These are phyloP conservation scores for Buceros bicornis DNA, from an alignment of 2,797 vertebrate genomes.

Conservation along the genomic window DNA sequence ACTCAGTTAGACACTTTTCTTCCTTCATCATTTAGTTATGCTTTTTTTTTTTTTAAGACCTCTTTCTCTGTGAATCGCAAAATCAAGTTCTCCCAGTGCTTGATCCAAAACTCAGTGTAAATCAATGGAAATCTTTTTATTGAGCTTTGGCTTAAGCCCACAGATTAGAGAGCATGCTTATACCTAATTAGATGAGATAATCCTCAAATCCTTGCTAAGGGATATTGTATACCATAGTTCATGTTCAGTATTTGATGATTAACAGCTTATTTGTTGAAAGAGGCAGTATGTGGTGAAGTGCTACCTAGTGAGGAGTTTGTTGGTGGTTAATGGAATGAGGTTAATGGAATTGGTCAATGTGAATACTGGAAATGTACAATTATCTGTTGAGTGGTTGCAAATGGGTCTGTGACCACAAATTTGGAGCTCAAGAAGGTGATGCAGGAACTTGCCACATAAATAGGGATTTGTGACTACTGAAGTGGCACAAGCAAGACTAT, in stretches of 20 bases:
- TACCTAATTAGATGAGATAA: conserved; percentile 69
- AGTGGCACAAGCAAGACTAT: background rate
- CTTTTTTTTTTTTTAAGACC: background rate
- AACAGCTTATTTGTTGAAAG: conserved; percentile 42
- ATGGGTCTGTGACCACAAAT: background rate
- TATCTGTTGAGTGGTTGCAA: background rate
- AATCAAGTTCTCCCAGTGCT: background rate
- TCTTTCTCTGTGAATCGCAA: background rate
- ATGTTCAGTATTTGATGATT: conserved; percentile 17
- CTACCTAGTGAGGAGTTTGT: background rate
- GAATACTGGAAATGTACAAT: background rate
- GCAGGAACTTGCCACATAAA: background rate
- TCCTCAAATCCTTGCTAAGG: conserved; percentile 63
- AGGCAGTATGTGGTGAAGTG: background rate
- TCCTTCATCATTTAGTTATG: background rate
- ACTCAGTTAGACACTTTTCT: background rate
- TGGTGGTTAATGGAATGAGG: background rate
- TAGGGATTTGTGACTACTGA: background rate
- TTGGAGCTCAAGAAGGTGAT: background rate
- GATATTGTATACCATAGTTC: conserved; percentile 8
- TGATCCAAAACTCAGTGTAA: conserved; percentile 16
- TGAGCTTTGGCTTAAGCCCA: conserved; percentile 39
- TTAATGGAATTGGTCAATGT: background rate
- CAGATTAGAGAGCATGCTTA: conserved; percentile 61
- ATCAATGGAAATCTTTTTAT: conserved; percentile 60